phyloP scores from a whole-genome alignment of 1,140 invertebrate genomes.

The Lycorma delicatula region DNA sequence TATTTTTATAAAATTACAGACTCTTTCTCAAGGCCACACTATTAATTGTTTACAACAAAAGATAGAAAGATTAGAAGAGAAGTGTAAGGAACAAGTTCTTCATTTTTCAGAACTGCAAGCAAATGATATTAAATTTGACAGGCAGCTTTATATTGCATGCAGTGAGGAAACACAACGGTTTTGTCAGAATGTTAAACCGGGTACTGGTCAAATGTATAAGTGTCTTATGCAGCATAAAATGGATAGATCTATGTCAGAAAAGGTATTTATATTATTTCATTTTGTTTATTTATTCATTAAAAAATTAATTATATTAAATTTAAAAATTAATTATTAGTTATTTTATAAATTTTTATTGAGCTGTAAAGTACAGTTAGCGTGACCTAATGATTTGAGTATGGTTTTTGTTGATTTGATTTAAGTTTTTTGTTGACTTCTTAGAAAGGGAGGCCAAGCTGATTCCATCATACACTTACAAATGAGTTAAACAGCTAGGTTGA shows the following conservation, averaged over 20 bases:
- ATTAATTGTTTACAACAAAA: constrained; percentile 74
- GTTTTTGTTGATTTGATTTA: too few species aligned
- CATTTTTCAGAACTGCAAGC: constrained; percentile 81
- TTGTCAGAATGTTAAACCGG: constrained; percentile 55
- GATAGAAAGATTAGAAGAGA: constrained; percentile 44
- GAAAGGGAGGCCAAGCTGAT: too few species aligned
- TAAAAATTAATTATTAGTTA: too few species aligned
- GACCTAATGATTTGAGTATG: too few species aligned
- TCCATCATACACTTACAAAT: too few species aligned
- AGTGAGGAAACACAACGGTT: constrained; percentile 67
- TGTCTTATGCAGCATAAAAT: constrained; percentile 84
- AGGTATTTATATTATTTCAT: too few species aligned
- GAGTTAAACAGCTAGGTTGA: too few species aligned
- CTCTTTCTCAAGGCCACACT: constrained; percentile 69
- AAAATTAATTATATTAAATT: too few species aligned
- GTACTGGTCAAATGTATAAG: constrained; percentile 78
- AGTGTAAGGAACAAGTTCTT: constrained; percentile 71
- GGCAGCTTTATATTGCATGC: constrained; percentile 78
- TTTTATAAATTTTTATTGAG: too few species aligned
- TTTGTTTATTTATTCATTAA: too few species aligned
- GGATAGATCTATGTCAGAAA: constrained; percentile 40
- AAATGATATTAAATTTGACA: constrained; percentile 85
- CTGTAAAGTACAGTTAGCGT: too few species aligned
- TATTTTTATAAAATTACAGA: not conserved
- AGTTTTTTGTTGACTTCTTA: too few species aligned